A percentile compares a stretch with the other conserved stretches of the same genome.
phyloP scores from a whole-genome alignment of 2,113 vertebrate species.

The Rhynchomys soricoides region DNA sequence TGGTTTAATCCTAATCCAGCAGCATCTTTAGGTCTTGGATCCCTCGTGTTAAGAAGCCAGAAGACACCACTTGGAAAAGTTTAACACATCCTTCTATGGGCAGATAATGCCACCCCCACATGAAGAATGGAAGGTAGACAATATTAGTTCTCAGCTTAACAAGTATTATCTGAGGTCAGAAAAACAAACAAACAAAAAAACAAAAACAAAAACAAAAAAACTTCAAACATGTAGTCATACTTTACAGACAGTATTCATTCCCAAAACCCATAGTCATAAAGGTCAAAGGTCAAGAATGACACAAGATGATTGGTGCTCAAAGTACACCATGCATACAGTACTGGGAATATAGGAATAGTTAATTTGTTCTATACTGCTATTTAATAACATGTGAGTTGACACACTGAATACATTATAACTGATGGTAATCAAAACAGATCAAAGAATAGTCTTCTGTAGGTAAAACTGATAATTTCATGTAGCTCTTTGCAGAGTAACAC shows the following conservation, averaged over 20 bases:
- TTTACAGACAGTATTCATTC: not conserved
- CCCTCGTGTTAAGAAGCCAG: conserved; percentile 4
- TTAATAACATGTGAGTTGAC: conserved; percentile 29
- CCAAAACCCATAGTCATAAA: not conserved
- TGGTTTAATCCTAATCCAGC: conserved; percentile 27
- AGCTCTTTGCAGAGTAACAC: conserved; percentile 1
- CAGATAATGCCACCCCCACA: not conserved
- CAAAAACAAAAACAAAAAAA: too few relatives aligned
- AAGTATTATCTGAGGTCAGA: conserved; percentile 15
- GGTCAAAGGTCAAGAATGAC: not conserved
- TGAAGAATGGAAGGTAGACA: conserved; percentile 37
- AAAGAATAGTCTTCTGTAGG: conserved; percentile 31
- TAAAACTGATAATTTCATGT: conserved; percentile 36
- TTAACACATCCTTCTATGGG: conserved; percentile 1
- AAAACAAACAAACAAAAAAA: too few relatives aligned
- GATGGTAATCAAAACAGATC: conserved; percentile 39
- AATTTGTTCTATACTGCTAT: conserved; percentile 20
- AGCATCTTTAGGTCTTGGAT: not conserved
- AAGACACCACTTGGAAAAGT: conserved; percentile 41
- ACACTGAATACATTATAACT: conserved; percentile 21
- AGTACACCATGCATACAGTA: not conserved
- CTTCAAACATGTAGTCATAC: conserved; percentile 15
- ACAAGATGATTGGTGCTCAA: conserved; percentile 20
- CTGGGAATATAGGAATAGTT: conserved; percentile 33
- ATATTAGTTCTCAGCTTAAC: conserved; percentile 27